Evolutionary conservation across 2,888 invertebrate genomes (phyloP).

Genomic region (Drosophila recens): DNA sequence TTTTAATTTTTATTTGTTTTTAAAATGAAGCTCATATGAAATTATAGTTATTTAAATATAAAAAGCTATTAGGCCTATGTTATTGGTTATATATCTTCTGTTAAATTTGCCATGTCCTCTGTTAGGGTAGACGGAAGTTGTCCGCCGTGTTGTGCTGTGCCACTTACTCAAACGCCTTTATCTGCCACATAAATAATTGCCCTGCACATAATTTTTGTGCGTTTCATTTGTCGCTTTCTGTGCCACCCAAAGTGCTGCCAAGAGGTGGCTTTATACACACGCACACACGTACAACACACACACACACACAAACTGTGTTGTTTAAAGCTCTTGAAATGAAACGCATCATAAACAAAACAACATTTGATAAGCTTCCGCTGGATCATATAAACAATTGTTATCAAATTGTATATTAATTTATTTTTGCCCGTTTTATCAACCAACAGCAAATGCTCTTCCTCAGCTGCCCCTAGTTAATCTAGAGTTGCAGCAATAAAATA

Average conservation of each 20-base stretch:
- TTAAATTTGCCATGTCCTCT: neutral
- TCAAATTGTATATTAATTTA: slow-evolving; percentile 57
- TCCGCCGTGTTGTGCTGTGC: neutral
- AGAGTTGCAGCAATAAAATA: neutral
- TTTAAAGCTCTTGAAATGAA: slow-evolving; percentile 30
- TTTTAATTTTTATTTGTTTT: neutral
- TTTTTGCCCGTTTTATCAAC: slow-evolving; percentile 42
- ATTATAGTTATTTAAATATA: neutral
- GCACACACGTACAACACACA: neutral
- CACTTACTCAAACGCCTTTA: slow-evolving; percentile 30
- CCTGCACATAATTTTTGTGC: slow-evolving; percentile 38
- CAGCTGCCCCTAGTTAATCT: no score
- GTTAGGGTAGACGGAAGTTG: slow-evolving; percentile 2
- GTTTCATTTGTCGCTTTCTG: slow-evolving; percentile 21
- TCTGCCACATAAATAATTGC: slow-evolving; percentile 33
- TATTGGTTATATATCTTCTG: neutral
- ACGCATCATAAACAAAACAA: slow-evolving; percentile 56
- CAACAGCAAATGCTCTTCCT: neutral
- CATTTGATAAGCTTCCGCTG: slow-evolving; percentile 43
- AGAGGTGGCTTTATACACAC: slow-evolving; percentile 4
- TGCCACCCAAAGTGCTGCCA: slow-evolving; percentile 43
- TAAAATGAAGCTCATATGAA: no score
- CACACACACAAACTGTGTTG: neutral
- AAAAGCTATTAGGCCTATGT: no score
- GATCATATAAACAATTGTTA: slow-evolving; percentile 39